Percentiles rank a stretch among this genome's conserved stretches.
phyloP scores from a whole-genome alignment of 37 sponge, comb jelly and placozoan genomes.

The Halichondria panicea region DNA sequence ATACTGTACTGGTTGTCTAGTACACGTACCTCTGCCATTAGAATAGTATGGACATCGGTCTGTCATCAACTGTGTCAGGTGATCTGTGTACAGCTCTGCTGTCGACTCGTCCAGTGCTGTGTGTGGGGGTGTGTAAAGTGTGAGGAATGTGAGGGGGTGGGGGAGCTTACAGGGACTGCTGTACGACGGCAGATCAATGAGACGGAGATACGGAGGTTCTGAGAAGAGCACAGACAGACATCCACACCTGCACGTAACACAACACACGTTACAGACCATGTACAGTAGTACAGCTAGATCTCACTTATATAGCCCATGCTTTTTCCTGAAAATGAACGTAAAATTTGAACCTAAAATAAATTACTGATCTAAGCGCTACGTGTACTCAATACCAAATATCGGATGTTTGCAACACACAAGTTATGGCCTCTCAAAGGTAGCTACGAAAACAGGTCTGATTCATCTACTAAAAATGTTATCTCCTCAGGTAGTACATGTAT shows the following conservation, averaged over 20 bases:
- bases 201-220: slow-evolving; percentile 57
- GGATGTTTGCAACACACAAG: no score
- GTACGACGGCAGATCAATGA: slow-evolving; percentile 56
- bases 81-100: slow-evolving; percentile 43
- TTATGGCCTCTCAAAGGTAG: no score
- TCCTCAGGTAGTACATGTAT: no score
- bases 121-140: not conserved
- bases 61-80: slow-evolving; percentile 18
- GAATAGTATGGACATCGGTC: slow-evolving; percentile 50
- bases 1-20: not conserved
- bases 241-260: slow-evolving; percentile 49
- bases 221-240: slow-evolving; percentile 47
- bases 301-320: no score
- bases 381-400: no score
- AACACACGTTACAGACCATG: no score
- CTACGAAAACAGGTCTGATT: no score
- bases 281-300: no score
- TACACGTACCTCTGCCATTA: not conserved
- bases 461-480: no score
- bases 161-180: slow-evolving; percentile 30
- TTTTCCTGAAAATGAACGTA: no score
- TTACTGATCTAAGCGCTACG: no score
- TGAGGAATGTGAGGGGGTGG: not conserved
- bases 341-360: no score
- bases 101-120: slow-evolving; percentile 19